phyloP scores from a whole-genome alignment of 2,888 invertebrate species.

The Arrhopalites spinosus region DNA sequence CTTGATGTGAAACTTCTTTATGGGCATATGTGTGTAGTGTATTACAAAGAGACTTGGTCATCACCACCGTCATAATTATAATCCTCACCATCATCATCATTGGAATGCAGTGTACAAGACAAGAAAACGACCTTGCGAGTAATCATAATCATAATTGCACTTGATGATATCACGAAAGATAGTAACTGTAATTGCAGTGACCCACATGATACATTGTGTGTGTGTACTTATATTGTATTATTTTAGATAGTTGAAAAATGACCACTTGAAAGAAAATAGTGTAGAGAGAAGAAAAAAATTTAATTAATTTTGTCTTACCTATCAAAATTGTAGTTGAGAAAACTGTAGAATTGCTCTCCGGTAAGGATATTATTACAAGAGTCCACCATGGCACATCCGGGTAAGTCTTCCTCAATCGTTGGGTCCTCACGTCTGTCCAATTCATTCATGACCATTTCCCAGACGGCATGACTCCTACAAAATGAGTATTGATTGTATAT shows the following conservation, averaged over 20 bases:
- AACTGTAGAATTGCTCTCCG: conserved; percentile 92
- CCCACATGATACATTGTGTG: background rate
- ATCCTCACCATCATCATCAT: background rate
- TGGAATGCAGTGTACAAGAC: background rate
- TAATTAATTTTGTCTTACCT: too few species aligned
- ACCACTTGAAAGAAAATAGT: too few species aligned
- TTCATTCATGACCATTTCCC: conserved; percentile 97
- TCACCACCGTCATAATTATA: background rate
- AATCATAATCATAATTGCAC: conserved; percentile 1
- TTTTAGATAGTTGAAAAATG: background rate
- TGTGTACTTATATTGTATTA: too few species aligned
- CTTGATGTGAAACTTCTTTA: background rate
- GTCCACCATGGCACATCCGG: conserved; percentile 93
- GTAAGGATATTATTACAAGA: conserved; percentile 85
- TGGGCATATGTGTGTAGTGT: background rate
- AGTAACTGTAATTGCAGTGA: conserved; percentile 7
- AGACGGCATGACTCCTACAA: conserved; percentile 82
- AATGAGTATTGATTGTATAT: too few species aligned
- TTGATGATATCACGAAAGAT: conserved; percentile 10
- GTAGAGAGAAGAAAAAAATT: too few species aligned
- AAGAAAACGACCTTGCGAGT: conserved; percentile 12
- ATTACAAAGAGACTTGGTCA: conserved; percentile 8
- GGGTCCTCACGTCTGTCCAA: conserved; percentile 90
- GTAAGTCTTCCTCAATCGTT: conserved; percentile 82
- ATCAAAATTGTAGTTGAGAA: conserved; percentile 91